Evolutionary conservation across 1,140 invertebrate species (phyloP).

Genomic region (Ridgeia piscesae): DNA sequence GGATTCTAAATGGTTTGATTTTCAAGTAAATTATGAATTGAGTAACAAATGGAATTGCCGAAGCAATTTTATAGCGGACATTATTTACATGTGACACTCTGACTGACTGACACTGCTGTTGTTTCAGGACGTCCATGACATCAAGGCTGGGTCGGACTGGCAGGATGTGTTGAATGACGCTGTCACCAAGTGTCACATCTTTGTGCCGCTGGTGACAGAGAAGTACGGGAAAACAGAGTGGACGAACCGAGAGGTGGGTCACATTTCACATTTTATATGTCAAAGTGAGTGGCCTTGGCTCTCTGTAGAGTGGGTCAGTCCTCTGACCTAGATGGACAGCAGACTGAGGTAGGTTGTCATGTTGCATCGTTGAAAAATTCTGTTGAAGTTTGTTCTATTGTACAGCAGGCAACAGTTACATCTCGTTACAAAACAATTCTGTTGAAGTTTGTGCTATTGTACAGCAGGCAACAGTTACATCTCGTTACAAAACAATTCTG

Average conservation of each 20-base stretch:
- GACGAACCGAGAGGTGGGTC: slow-evolving; percentile 60
- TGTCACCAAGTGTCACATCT: slow-evolving; percentile 58
- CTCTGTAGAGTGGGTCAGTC: not conserved
- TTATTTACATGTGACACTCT: slow-evolving; percentile 7
- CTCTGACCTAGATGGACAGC: not conserved
- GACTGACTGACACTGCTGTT: slow-evolving; percentile 14
- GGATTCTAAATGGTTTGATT: too few species aligned
- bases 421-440: too few species aligned
- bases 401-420: too few species aligned
- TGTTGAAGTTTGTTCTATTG: too few species aligned
- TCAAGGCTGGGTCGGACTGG: slow-evolving; percentile 59
- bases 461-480: too few species aligned
- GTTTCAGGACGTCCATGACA: slow-evolving; percentile 60
- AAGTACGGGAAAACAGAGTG: slow-evolving; percentile 60
- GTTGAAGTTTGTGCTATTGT: too few species aligned
- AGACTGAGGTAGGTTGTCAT: too few species aligned
- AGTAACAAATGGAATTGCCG: not conserved
- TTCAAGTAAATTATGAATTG: not conserved
- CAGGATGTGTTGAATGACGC: slow-evolving; percentile 60
- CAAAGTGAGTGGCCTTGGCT: not conserved
- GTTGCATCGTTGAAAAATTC: too few species aligned
- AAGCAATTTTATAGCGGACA: not conserved
- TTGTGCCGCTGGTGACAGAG: slow-evolving; percentile 59
- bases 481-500: too few species aligned
- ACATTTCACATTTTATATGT: not conserved